Base-by-base conservation (phyloP, 2,113 vertebrate genomes). In the Excalfactoria chinensis region DNA sequence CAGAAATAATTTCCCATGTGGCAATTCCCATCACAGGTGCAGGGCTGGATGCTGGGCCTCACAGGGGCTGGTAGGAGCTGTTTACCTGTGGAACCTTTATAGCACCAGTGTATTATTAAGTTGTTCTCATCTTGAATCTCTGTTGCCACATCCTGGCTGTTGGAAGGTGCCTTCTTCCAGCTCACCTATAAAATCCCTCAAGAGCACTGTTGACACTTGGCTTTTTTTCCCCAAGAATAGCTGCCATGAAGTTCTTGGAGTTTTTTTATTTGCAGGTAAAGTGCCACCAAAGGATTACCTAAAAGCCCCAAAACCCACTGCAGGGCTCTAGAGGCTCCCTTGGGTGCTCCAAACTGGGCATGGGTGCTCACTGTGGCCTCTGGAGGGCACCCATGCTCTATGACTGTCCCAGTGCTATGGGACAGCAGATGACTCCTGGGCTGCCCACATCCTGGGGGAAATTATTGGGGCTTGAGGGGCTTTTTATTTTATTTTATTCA, bases 331-430 rank as follows among this genome's bases (percentile, higher is more conserved):
- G 85, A 7, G 16, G 30, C 34, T 62, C 46, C 46, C 13, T 12
- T 37, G 62, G 9, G 22, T 90, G 46, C 7, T 0, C 0, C 0
- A 56, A 23, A 3, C 35, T n/a, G 69, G 32, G 56, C 22, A 75
- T 83, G 79, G 84, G 70, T 35, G 76, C 49, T 78, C 35, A 21
- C 72, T 80, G n/a, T 80, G 56, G 88, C 97, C 97, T 91, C 96
- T 95, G 97, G 98, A 96, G 97, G 97, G 97, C 97, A 96, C 93
- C 86, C 95, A 83, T 76, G 66, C 35, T 76, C 77, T 68, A 46
- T 72, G 22, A 35, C 26, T 8, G 19, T 30, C 84, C 25, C 68
- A 91, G 86, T 41, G 66, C 83, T 68, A 21, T 1, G 1, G 76
- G 62, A 58, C 64, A 48, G 30, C 49, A 76, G 25, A 25, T 7